phyloP scores from a whole-genome alignment of 2,888 invertebrate genomes.

The Caenorhabditis sp. region DNA sequence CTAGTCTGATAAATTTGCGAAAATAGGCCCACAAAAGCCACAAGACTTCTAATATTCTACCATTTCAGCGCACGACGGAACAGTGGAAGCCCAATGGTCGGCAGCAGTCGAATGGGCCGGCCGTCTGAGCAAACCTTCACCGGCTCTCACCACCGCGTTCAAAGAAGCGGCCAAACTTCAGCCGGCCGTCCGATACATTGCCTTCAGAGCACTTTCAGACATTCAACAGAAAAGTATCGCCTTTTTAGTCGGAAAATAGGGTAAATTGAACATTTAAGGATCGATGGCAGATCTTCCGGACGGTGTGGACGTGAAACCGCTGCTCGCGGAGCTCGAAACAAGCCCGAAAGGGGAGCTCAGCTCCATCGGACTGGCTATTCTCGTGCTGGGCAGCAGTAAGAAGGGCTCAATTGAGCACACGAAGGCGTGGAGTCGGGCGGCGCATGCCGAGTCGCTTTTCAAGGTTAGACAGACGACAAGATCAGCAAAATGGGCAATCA shows the following conservation, averaged over 20 bases:
- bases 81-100: conserved; percentile 63
- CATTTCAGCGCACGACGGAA: conserved; percentile 57
- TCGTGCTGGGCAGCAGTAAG: conserved; percentile 46
- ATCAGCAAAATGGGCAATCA: too few species aligned
- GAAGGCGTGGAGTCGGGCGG: conserved; percentile 54
- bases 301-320: conserved; percentile 33
- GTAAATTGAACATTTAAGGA: conserved; percentile 34
- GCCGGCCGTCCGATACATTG: conserved; percentile 54
- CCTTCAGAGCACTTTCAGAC: conserved; percentile 43
- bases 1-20: too few species aligned
- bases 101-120: conserved; percentile 55
- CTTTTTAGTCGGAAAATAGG: too few species aligned
- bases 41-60: background rate
- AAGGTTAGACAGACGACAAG: too few species aligned
- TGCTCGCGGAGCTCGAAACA: conserved; percentile 52
- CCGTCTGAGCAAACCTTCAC: conserved; percentile 24
- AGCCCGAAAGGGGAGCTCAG: conserved; percentile 62
- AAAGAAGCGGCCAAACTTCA: conserved; percentile 57
- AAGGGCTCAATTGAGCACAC: conserved; percentile 44
- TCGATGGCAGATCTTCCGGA: conserved; percentile 35
- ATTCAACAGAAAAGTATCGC: conserved; percentile 42
- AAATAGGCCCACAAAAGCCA: too few species aligned
- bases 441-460: conserved; percentile 55
- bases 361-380: conserved; percentile 53
- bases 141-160: conserved; percentile 42